Evolutionary conservation across 2,888 invertebrate species (phyloP), one percentile per base, ranked within the genome.

Genomic region (Morpho helenor): DNA sequence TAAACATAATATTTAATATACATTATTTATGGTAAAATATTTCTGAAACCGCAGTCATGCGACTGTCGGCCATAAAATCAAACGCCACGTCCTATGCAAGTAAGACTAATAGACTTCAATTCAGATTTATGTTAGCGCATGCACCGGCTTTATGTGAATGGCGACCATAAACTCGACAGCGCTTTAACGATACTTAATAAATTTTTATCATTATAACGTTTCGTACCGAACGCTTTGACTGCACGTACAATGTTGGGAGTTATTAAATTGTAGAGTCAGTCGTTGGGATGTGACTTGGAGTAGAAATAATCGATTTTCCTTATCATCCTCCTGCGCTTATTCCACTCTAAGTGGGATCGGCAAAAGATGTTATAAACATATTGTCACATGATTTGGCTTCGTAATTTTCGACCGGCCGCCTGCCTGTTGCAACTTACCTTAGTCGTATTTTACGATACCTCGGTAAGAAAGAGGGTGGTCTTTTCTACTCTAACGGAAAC

Each of bases 21-120:
- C 16, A 16, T 31, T 31, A 7, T 43, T 52, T 54, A 57, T 47
- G 16, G 52, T 8, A 39, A 46, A 45, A 52, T 46, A 52, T 52
- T 22, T 46, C 45, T 45, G 5, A 42, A 55, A 57, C 31, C 23
- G n/a, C 10, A 23, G 40, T 75, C 69, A 73, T 74, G 74, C 73
- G 71, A 70, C 67, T 69, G 73, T 68, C 66, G 70, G 74, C 76
- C 73, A 76, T 61, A 59, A 76, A 75, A 71, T 65, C 62, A 60
- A 66, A 67, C 73, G 68, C 69, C 63, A 67, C 65, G 70, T 68
- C 68, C 68, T 66, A 74, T 78, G 77, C 77, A 71, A 93, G 93
- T 91, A 91, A 93, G 91, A 91, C 91, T 92, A 92, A 92, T 92
- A 83, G 77, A 80, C 79, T 77, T 74, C 73, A 66, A 71, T 66